Base-by-base conservation (phyloP, 2,113 vertebrate genomes). In the Phalacrocorax pelagicus region DNA sequence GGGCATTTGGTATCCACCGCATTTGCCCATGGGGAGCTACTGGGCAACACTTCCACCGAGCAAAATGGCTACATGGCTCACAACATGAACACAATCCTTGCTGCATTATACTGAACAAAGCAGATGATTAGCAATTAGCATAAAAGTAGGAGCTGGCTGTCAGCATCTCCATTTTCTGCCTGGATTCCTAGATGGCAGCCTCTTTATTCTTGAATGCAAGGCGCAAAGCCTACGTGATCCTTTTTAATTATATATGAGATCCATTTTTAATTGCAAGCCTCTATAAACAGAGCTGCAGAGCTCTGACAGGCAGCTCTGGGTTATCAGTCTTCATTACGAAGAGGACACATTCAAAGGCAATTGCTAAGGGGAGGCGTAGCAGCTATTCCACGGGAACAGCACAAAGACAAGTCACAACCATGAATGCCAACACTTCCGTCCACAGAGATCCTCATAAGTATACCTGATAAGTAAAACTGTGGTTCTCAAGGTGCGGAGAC, bases 171-270 rank as follows among this genome's bases (percentile, higher is more conserved):
- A 92, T 97, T 97, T 97, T 97, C 95, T 97, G 96, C 96, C 92
- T 97, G 96, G 91, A 95, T 97, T 97, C 96, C 96, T 96, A 92
- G 94, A 92, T 92, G 95, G 96, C 96, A 96, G 97, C 87, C 87
- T 96, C 97, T 96, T 96, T 97, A 92, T 96, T 97, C 94, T 91
- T 88, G 91, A 96, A 97, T 22, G 67, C 78, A 82, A 97, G 86
- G 89, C 91, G 0, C 92, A 95, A 97, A 97, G 95, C 95, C 94
- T 97, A 87, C 89, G 66, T 95, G 95, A 97, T 96, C 97, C 95
- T 97, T 97, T 97, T 97, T 97, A 97, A 97, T 97, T 97, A 97
- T 97, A 97, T 78, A 95, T 95, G 97, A 97, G 97, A 94, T 95
- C 96, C 96, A 95, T 96, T 97, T 97, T 97, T 97, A 97, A 97